Conservation (phyloP, 2,888 invertebrate genomes). For the Drosophila cracens region DNA sequence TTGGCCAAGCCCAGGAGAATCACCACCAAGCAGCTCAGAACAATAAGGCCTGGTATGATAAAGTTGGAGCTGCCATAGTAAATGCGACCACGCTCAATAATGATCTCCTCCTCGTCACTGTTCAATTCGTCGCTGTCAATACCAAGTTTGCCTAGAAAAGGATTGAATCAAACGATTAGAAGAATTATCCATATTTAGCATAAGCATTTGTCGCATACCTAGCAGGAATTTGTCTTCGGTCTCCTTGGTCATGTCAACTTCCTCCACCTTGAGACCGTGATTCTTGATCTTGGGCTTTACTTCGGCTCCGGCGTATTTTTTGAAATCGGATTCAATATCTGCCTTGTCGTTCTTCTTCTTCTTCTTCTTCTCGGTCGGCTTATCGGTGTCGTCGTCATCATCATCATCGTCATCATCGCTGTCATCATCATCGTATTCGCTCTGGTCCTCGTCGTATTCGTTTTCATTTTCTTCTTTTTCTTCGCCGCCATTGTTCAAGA, state of each 20-base stretch:
- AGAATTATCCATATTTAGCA: too few species aligned
- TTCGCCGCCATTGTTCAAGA: slow-evolving; percentile 76
- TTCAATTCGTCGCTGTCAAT: slow-evolving; percentile 72
- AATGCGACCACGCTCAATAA: slow-evolving; percentile 84
- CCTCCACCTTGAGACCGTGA: slow-evolving; percentile 80
- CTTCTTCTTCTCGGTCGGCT: slow-evolving; percentile 50
- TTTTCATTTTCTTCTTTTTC: slow-evolving; percentile 77
- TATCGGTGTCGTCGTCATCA: slow-evolving; percentile 64
- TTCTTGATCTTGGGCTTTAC: slow-evolving; percentile 72
- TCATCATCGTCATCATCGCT: slow-evolving; percentile 65
- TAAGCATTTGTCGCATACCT: slow-evolving; percentile 62
- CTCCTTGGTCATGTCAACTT: slow-evolving; percentile 81
- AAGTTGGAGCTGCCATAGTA: slow-evolving; percentile 86
- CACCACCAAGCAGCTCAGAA: slow-evolving; percentile 87
- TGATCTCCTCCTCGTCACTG: slow-evolving; percentile 82
- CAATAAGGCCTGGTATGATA: slow-evolving; percentile 87
- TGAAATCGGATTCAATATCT: slow-evolving; percentile 18
- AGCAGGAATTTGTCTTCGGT: slow-evolving; percentile 80
- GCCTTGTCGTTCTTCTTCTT: slow-evolving; percentile 54
- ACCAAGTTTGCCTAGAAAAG: slow-evolving; percentile 76
- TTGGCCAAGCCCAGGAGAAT: slow-evolving; percentile 86
- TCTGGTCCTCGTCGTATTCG: slow-evolving; percentile 39
- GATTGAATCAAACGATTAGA: background rate
- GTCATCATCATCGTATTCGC: slow-evolving; percentile 72
- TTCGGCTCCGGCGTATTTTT: slow-evolving; percentile 48